Base-by-base conservation (phyloP, 2,888 invertebrate genomes). In the Zhengitettix transpicula region DNA sequence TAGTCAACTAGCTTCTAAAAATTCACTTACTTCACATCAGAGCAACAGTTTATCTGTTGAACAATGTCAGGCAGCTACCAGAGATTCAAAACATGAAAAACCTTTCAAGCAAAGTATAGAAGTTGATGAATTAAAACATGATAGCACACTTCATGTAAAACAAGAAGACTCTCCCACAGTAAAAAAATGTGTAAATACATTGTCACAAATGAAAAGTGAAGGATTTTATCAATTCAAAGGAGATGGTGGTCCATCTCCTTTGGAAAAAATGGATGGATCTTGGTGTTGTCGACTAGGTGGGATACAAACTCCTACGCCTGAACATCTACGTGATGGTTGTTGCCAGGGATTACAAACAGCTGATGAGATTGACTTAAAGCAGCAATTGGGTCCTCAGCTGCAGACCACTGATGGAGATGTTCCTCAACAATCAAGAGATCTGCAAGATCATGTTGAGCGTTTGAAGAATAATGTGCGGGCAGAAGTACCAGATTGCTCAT, bases 401-500 rank as follows among this genome's bases (percentile, higher is more conserved):
- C 78, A 61, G 56, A 53, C 55, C 42, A 41, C 52, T 12, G 56
- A 57, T 78, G 40, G 73, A 73, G 56, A 72, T 73, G 16, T 67
- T 71, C 60, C 75, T 77, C 67, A 77, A 80, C 61, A 61, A 52
- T 57, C 76, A 14, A 80, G 78, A 67, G 81, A 82, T 67, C 77
- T 80, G 66, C 75, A 82, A 66, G 82, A 82, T 16, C 81, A 82
- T 69, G 69, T 79, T 66, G 76, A 77, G 63, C 75, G 80, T 65
- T 70, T 79, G 64, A 80, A 79, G 71, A 82, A 80, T 68, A 87
- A 85, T 72, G 79, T 82, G 41, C 81, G 89, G 71, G 84, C 87
- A 58, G 90, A 91, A 76, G 87, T 90, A 63, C 92, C 93, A n/a
- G 84, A 85, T 68, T 94, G 93, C 75, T 84, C 85, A 71, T 94